phyloP scores from a whole-genome alignment of 1,140 invertebrate genomes.

The Drosophila micromelanica region DNA sequence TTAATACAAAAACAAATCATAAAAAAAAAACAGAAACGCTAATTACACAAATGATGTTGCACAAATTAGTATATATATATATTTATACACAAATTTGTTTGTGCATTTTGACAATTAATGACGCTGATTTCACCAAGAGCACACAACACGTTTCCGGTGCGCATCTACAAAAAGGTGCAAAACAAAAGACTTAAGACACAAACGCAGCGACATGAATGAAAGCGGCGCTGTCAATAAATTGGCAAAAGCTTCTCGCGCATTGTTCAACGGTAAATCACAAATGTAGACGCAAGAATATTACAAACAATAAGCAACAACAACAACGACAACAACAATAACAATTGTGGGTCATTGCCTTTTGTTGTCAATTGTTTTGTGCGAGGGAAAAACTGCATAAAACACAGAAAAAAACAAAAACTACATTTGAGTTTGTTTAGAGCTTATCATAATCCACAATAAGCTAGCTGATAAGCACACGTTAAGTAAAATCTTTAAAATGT shows the following conservation, averaged over 20 bases:
- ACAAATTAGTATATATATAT: constrained; percentile 51
- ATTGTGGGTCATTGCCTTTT: constrained; percentile 49
- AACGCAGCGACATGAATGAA: constrained; percentile 46
- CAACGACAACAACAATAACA: constrained; percentile 20
- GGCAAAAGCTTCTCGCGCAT: constrained; percentile 27
- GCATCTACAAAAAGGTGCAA: constrained; percentile 31
- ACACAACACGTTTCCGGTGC: constrained; percentile 62
- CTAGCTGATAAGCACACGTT: neutral
- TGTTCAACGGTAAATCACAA: constrained; percentile 37
- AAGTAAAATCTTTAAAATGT: neutral
- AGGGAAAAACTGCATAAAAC: constrained; percentile 4
- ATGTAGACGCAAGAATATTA: constrained; percentile 23
- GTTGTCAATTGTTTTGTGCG: constrained; percentile 26
- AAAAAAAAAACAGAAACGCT: constrained; percentile 53
- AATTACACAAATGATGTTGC: constrained; percentile 75
- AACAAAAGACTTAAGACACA: constrained; percentile 60
- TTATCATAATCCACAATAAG: too few relatives aligned
- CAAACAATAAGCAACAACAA: constrained; percentile 25
- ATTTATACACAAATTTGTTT: neutral
- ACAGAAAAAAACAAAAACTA: neutral
- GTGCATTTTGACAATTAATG: constrained; percentile 70
- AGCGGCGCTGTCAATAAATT: constrained; percentile 22
- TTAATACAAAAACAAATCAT: constrained; percentile 33
- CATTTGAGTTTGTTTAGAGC: too few relatives aligned
- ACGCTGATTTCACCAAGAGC: constrained; percentile 68